These are phyloP conservation scores for Dasypogon diadema DNA, from an alignment of 2,888 invertebrate genomes.

Conservation along the genomic window DNA sequence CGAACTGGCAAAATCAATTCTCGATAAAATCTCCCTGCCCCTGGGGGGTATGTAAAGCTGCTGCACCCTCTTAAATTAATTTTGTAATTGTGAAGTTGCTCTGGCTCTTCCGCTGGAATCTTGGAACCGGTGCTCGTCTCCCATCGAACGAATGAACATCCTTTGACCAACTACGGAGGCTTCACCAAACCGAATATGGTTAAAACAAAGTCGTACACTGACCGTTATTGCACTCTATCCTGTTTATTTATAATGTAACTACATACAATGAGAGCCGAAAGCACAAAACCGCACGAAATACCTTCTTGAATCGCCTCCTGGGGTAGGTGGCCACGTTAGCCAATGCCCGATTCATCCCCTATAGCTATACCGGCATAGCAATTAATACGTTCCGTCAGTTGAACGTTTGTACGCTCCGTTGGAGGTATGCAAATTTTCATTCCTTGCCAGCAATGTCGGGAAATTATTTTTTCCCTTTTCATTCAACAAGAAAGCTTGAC, in stretches of 20 bases:
- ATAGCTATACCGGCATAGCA: neutral
- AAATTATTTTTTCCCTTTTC: conserved; percentile 20
- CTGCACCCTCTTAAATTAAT: conserved; percentile 16
- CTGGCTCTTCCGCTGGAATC: neutral
- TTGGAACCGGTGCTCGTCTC: neutral
- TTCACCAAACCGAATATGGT: conserved; percentile 50
- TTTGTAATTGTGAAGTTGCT: conserved; percentile 3
- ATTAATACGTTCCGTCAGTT: neutral
- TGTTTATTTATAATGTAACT: conserved; percentile 54
- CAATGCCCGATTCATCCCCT: conserved; percentile 28
- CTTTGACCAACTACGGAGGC: conserved; percentile 41
- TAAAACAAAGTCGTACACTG: conserved; percentile 57
- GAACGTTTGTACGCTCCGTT: conserved; percentile 21
- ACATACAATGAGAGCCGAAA: conserved; percentile 38
- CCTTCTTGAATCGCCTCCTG: conserved; percentile 4
- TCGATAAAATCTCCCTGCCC: conserved; percentile 1
- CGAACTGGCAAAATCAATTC: conserved; percentile 25
- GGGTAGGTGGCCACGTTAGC: conserved; percentile 42
- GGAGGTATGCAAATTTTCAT: conserved; percentile 40
- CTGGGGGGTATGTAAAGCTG: neutral
- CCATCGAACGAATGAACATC: conserved; percentile 41
- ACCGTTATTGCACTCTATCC: conserved; percentile 57
- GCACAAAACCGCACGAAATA: conserved; percentile 45
- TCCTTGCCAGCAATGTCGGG: conserved; percentile 4
- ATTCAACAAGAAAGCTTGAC: conserved; percentile 47